Conservation (phyloP, 1,140 invertebrate genomes). For the Anthonomus grandis region DNA sequence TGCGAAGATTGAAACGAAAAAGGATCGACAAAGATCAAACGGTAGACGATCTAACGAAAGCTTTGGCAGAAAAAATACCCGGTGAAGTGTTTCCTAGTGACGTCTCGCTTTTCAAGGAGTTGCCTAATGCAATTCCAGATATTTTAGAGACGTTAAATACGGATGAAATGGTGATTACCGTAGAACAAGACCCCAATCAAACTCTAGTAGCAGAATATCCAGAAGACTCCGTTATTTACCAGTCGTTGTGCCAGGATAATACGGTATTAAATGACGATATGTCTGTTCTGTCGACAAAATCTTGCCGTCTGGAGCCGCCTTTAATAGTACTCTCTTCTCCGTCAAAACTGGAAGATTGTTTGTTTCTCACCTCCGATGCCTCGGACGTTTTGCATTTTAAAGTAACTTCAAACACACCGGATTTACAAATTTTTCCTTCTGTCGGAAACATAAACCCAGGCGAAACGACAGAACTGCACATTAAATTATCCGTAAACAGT, state of each 20-base stretch:
- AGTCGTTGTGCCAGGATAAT: slow-evolving; percentile 31
- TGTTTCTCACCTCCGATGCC: slow-evolving; percentile 30
- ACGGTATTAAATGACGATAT: slow-evolving; percentile 14
- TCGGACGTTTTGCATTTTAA: slow-evolving; percentile 28
- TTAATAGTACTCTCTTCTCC: slow-evolving; percentile 31
- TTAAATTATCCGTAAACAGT: slow-evolving; percentile 15
- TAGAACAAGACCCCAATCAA: slow-evolving; percentile 36
- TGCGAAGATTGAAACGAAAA: slow-evolving; percentile 35
- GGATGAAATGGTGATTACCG: slow-evolving; percentile 33
- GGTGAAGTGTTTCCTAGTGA: slow-evolving; percentile 36
- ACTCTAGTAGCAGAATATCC: slow-evolving; percentile 29
- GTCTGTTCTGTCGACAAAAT: neutral
- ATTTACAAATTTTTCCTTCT: slow-evolving; percentile 25
- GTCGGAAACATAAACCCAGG: slow-evolving; percentile 28
- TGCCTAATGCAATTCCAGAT: slow-evolving; percentile 17
- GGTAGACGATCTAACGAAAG: slow-evolving; percentile 27
- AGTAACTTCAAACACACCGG: slow-evolving; percentile 12
- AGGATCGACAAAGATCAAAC: slow-evolving; percentile 22
- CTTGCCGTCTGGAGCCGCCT: slow-evolving; percentile 32
- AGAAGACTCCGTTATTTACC: slow-evolving; percentile 35
- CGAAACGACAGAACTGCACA: slow-evolving; percentile 23
- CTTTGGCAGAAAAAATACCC: slow-evolving; percentile 29
- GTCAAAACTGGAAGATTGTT: slow-evolving; percentile 27
- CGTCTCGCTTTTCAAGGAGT: slow-evolving; percentile 30
- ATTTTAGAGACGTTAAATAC: slow-evolving; percentile 25